Evolutionary conservation across 2,113 vertebrate species (phyloP).

Genomic region (Crypturellus undulatus): DNA sequence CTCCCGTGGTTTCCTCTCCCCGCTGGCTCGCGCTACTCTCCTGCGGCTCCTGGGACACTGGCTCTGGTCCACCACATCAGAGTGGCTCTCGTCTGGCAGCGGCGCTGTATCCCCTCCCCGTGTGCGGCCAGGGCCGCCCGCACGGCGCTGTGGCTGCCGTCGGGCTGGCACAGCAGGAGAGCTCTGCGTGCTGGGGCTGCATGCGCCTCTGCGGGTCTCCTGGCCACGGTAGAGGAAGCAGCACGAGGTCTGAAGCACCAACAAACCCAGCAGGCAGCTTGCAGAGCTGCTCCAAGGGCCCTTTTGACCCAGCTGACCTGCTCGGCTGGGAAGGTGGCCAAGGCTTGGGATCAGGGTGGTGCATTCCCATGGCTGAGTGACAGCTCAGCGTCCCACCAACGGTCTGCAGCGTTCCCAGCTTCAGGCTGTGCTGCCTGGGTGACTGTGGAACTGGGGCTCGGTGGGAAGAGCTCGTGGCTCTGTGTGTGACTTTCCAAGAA

Average conservation of each 20-base stretch:
- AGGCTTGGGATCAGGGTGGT: rapidly evolving
- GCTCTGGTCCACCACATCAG: background rate
- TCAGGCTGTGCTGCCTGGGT: rapidly evolving
- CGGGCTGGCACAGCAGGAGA: rapidly evolving
- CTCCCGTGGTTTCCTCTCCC: rapidly evolving
- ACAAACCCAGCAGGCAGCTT: background rate
- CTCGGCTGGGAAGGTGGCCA: background rate
- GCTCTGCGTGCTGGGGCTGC: background rate
- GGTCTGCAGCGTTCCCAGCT: background rate
- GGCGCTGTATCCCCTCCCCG: background rate
- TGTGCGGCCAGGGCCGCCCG: background rate
- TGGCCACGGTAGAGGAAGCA: rapidly evolving
- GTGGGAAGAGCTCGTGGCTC: background rate
- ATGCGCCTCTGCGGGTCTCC: background rate
- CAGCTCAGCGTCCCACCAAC: background rate
- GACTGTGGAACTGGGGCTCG: background rate
- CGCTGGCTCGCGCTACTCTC: background rate
- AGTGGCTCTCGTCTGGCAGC: no score
- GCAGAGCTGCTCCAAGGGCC: background rate
- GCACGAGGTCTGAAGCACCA: background rate
- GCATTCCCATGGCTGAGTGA: background rate
- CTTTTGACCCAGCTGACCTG: background rate
- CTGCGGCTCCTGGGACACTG: rapidly evolving
- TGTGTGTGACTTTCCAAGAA: background rate
- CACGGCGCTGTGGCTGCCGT: rapidly evolving